phyloP scores from a whole-genome alignment of 2,888 invertebrate species.

The Dimorphilus gyrociliatus region DNA sequence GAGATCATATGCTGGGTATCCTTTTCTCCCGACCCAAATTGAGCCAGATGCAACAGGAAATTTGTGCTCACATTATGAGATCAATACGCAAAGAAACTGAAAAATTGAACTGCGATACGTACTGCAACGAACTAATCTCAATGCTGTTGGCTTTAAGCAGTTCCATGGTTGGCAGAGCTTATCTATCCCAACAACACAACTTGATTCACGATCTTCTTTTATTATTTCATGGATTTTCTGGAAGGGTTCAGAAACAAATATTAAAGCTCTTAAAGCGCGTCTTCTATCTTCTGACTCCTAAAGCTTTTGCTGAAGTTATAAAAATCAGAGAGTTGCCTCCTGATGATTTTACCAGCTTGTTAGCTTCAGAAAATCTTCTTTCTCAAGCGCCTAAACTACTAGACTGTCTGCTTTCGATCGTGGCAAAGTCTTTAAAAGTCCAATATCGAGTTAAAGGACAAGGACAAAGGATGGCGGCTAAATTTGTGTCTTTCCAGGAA shows the following conservation, averaged over 20 bases:
- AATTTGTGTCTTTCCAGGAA: slow-evolving; percentile 44
- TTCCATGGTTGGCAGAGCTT: slow-evolving; percentile 70
- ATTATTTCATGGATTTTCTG: slow-evolving; percentile 78
- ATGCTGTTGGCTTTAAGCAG: slow-evolving; percentile 85
- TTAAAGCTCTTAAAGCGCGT: slow-evolving; percentile 72
- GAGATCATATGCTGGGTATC: slow-evolving; percentile 91
- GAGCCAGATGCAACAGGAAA: slow-evolving; percentile 72
- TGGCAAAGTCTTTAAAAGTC: slow-evolving; percentile 73
- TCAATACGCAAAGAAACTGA: slow-evolving; percentile 76
- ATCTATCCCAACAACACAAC: slow-evolving; percentile 72
- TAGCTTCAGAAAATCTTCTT: slow-evolving; percentile 37
- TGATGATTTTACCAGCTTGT: slow-evolving; percentile 48
- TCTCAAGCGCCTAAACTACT: slow-evolving; percentile 48
- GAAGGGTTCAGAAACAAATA: slow-evolving; percentile 80
- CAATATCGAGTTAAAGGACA: slow-evolving; percentile 62
- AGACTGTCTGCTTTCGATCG: slow-evolving; percentile 79
- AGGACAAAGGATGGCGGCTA: slow-evolving; percentile 34
- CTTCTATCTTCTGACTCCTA: slow-evolving; percentile 72
- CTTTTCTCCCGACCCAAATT: slow-evolving; percentile 81
- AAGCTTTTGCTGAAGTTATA: slow-evolving; percentile 58
- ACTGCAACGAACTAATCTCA: slow-evolving; percentile 91
- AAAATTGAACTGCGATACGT: slow-evolving; percentile 61
- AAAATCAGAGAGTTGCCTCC: slow-evolving; percentile 55
- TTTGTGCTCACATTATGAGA: slow-evolving; percentile 53
- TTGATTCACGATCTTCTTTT: slow-evolving; percentile 66